phyloP scores from a whole-genome alignment of 2,888 invertebrate genomes.

The Melieria crassipennis region DNA sequence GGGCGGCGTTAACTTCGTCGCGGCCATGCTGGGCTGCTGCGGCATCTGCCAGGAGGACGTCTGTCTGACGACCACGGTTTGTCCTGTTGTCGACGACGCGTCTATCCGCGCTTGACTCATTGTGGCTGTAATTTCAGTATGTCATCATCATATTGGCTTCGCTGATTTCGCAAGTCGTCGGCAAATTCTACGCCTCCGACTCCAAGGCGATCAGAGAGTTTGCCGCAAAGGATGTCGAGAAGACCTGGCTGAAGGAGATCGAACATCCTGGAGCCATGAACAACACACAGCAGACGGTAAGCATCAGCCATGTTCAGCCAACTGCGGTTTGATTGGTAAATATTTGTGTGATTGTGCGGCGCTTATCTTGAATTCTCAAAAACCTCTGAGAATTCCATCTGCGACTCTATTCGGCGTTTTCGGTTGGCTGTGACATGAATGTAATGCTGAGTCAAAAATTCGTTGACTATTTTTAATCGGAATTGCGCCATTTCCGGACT shows the following conservation, averaged over 20 bases:
- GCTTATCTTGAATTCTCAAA: no score
- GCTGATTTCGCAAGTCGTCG: conserved; percentile 76
- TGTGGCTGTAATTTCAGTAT: conserved; percentile 68
- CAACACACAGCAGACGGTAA: conserved; percentile 52
- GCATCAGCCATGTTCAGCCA: conserved; percentile 16
- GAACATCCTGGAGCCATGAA: conserved; percentile 53
- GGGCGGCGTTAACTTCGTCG: conserved; percentile 50
- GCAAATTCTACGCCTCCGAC: conserved; percentile 73
- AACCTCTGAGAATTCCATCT: no score
- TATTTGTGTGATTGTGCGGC: no score
- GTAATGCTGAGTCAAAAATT: no score
- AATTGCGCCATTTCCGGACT: no score
- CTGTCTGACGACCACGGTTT: conserved; percentile 54
- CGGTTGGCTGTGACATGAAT: no score
- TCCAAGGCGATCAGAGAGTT: conserved; percentile 69
- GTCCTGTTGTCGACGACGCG: conserved; percentile 54
- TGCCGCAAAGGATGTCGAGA: conserved; percentile 68
- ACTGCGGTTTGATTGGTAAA: no score
- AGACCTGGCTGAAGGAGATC: conserved; percentile 63
- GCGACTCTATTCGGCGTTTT: no score
- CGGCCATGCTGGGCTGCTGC: conserved; percentile 55
- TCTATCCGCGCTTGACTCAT: conserved; percentile 29
- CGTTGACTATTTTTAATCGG: no score
- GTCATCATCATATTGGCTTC: conserved; percentile 75
- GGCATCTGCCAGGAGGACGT: conserved; percentile 55